Evolutionary conservation across 2,797 vertebrate genomes (phyloP), one percentile per base, ranked within the genome.

Genomic region (Trichosurus vulpecula): DNA sequence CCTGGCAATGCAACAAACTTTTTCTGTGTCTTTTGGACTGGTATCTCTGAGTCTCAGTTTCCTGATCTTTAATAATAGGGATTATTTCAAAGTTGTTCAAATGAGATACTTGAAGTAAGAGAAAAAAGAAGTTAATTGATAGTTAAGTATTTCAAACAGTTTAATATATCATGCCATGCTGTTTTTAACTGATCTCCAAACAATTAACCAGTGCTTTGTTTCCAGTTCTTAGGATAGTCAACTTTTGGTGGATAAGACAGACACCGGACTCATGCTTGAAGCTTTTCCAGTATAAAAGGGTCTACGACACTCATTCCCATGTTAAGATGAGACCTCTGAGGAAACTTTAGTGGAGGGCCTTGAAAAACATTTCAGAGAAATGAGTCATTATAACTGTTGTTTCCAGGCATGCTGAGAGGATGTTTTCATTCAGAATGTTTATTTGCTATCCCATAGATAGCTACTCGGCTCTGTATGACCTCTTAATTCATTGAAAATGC

Each of bases 401-500:
- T 54, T 54, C 54, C 90, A 91, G 90, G 90, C 53, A 54, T 91
- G 54, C 90, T 54, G 90, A 91, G 90, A 90, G 90, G 53, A 91
- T 53, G 54, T 54, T 91, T 91, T 91, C 53, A 35, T 54, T 91
- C 90, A 91, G 53, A 81, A 81, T 54, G 90, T 91, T 91, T 91
- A 27, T 54, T 91, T 91, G 90, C 54, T 53, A n/a, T 35, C 90
- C 52, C 90, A 54, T 91, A n/a, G 74, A 81, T 81, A 81, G 74
- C 74, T 81, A 54, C 31, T n/a, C 52, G 3, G 30, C n/a, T 90
- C 53, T 91, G 31, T 91, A 41, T 52, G 90, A 54, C 31, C 90
- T 91, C 90, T 91, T 54, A 53, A 91, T 54, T 91, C 35, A 54
- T 54, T 35, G 90, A 54, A 54, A 54, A 31, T 53, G 11, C 53